phyloP scores from a whole-genome alignment of 2,113 vertebrate genomes.

The Cyanoderma ruficeps region DNA sequence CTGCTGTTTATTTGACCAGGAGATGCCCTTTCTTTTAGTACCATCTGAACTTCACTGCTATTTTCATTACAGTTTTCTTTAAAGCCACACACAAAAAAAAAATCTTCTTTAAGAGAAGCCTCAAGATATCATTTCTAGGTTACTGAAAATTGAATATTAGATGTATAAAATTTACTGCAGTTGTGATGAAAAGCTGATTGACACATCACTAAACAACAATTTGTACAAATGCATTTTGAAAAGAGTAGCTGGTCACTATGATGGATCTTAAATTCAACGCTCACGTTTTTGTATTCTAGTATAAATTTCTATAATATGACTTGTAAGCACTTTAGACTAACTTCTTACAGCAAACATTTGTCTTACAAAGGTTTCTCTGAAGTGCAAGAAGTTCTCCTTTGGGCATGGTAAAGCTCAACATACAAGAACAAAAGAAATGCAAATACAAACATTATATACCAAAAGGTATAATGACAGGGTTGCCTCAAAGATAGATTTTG shows the following conservation, averaged over 20 bases:
- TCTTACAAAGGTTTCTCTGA: slow-evolving; percentile 40
- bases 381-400: slow-evolving; percentile 22
- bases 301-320: neutral
- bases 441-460: slow-evolving; percentile 44
- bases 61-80: neutral
- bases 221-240: neutral
- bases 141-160: neutral
- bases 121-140: neutral
- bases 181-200: neutral
- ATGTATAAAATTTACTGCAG: neutral
- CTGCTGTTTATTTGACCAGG: slow-evolving; percentile 31
- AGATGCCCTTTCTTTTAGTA: slow-evolving; percentile 3
- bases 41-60: slow-evolving; percentile 10
- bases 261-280: neutral
- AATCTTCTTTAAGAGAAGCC: neutral
- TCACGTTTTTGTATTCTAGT: neutral
- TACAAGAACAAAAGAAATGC: slow-evolving; percentile 55
- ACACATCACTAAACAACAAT: neutral
- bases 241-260: neutral
- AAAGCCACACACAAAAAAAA: slow-evolving; percentile 6
- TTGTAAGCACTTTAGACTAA: slow-evolving; percentile 6
- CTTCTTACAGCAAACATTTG: neutral
- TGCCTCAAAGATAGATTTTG: slow-evolving; percentile 41
- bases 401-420: slow-evolving; percentile 19
- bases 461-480: slow-evolving; percentile 23